phyloP scores from a whole-genome alignment of 2,113 vertebrate genomes.

The Triplophysa rosa region DNA sequence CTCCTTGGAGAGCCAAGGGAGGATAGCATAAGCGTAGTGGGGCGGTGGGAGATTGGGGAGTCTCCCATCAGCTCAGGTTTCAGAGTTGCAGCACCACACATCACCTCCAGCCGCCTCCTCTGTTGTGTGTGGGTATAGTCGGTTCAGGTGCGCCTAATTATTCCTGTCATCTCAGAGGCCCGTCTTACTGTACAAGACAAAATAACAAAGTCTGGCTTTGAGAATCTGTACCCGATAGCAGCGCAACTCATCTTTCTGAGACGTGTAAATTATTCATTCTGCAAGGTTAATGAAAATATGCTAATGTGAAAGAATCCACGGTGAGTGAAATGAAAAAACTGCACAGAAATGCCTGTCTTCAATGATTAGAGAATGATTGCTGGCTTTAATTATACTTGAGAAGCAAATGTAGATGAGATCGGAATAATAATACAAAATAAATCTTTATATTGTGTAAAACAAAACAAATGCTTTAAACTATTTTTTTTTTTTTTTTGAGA shows the following conservation, averaged over 20 bases:
- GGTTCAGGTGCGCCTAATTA: slow-evolving; percentile 46
- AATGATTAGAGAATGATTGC: slow-evolving; percentile 48
- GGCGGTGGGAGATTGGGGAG: slow-evolving; percentile 23
- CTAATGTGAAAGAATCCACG: slow-evolving; percentile 46
- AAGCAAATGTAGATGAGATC: slow-evolving; percentile 7
- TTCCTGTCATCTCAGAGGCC: slow-evolving; percentile 43
- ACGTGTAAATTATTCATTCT: slow-evolving; percentile 54
- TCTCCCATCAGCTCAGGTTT: slow-evolving; percentile 52
- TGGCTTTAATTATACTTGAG: slow-evolving; percentile 54
- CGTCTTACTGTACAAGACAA: slow-evolving; percentile 2
- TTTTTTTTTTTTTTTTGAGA: neutral
- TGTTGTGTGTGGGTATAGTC: slow-evolving; percentile 34
- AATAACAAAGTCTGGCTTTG: slow-evolving; percentile 24
- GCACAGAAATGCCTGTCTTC: slow-evolving; percentile 38
- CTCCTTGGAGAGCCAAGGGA: slow-evolving; percentile 39
- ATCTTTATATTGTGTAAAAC: neutral
- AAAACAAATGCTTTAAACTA: neutral
- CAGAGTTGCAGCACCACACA: slow-evolving; percentile 38
- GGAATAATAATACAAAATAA: neutral
- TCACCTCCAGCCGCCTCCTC: slow-evolving; percentile 31
- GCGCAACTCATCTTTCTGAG: slow-evolving; percentile 29
- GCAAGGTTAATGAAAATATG: slow-evolving; percentile 59
- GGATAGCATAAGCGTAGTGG: neutral
- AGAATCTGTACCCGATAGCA: slow-evolving; percentile 22
- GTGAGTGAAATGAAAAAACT: slow-evolving; percentile 49